phyloP scores from a whole-genome alignment of 2,113 vertebrate species.

The Hipposideros armiger region DNA sequence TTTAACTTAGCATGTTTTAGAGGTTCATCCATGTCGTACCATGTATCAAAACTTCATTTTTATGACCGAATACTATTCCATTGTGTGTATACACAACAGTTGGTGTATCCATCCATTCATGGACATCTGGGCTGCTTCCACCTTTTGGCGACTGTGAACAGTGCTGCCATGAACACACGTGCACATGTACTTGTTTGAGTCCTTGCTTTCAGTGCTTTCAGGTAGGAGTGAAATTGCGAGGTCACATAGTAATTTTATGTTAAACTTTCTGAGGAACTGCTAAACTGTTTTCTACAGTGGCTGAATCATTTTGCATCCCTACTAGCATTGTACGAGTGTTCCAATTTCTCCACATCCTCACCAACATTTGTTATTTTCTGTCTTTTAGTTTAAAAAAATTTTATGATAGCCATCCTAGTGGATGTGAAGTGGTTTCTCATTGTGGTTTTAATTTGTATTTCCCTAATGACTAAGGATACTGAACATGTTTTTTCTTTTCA shows the following conservation, averaged over 20 bases:
- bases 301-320: neutral
- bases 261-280: neutral
- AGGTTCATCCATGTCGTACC: neutral
- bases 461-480: neutral
- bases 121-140: neutral
- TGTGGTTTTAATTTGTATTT: neutral
- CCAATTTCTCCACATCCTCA: neutral
- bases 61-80: neutral
- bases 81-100: neutral
- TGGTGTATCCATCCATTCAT: neutral
- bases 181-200: neutral
- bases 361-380: neutral
- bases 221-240: neutral
- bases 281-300: neutral
- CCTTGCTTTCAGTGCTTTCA: neutral
- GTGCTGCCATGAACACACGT: neutral
- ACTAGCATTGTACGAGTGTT: neutral
- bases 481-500: constrained; percentile 25
- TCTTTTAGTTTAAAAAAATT: neutral
- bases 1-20: neutral
- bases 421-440: neutral
- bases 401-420: neutral
- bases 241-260: neutral
- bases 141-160: neutral
- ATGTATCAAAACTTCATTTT: neutral